These are phyloP conservation scores for Syngnathus rostellatus DNA, from an alignment of 2,797 vertebrate species.

Conservation along the genomic window DNA sequence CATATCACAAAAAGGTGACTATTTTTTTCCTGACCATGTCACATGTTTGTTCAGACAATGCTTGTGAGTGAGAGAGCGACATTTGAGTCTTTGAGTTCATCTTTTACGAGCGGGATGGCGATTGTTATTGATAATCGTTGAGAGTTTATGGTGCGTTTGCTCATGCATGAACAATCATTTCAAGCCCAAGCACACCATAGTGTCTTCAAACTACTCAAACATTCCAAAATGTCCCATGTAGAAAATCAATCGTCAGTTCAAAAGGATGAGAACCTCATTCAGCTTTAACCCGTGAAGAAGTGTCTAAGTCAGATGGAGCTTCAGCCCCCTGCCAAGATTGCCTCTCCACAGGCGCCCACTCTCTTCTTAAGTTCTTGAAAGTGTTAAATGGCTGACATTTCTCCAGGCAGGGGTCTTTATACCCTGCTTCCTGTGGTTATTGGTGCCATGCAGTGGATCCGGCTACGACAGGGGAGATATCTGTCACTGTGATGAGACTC, in stretches of 20 bases:
- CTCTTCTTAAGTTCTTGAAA: slow-evolving; percentile 19
- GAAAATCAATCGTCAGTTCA: neutral
- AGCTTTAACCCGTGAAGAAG: slow-evolving; percentile 8
- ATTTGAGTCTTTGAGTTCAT: neutral
- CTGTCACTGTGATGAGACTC: slow-evolving; percentile 31
- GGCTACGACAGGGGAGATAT: slow-evolving; percentile 34
- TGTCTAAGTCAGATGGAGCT: slow-evolving; percentile 16
- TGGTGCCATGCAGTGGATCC: slow-evolving; percentile 24
- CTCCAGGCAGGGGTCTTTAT: slow-evolving; percentile 30
- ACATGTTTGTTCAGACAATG: too few relatives aligned
- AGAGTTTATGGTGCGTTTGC: neutral
- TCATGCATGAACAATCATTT: neutral
- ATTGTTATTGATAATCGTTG: neutral
- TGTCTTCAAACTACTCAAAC: neutral
- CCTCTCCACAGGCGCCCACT: slow-evolving; percentile 11
- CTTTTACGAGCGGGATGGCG: neutral
- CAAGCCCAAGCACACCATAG: neutral
- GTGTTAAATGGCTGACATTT: slow-evolving; percentile 43
- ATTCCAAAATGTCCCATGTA: neutral
- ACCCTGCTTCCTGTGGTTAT: slow-evolving; percentile 33
- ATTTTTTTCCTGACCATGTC: neutral
- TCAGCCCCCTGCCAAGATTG: slow-evolving; percentile 12
- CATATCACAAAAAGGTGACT: neutral
- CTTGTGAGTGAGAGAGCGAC: too few relatives aligned
- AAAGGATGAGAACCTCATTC: neutral